phyloP scores from a whole-genome alignment of 2,113 vertebrate genomes.

The Baryphthengus martii region DNA sequence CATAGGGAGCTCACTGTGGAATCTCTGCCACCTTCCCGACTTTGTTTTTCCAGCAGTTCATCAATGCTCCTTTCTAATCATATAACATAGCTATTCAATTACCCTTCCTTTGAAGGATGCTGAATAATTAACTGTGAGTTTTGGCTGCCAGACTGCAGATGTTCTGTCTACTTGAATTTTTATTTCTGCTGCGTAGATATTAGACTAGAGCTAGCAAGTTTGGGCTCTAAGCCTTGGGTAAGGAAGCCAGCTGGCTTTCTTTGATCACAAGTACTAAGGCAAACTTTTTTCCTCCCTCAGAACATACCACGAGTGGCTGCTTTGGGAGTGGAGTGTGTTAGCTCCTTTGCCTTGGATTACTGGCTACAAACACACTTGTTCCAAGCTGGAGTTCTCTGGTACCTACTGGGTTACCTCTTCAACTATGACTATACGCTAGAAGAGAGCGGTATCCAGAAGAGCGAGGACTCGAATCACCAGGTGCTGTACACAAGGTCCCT shows the following conservation, averaged over 20 bases:
- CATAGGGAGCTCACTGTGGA: neutral
- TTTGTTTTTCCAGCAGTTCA: neutral
- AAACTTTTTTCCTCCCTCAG: constrained; percentile 53
- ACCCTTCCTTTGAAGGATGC: neutral
- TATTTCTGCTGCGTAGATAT: neutral
- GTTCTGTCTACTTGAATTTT: neutral
- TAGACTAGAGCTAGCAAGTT: neutral
- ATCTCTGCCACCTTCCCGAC: neutral
- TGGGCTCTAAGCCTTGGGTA: neutral
- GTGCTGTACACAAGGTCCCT: constrained; percentile 43
- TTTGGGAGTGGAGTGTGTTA: constrained; percentile 90
- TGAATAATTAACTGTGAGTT: neutral
- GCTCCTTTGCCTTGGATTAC: constrained; percentile 95
- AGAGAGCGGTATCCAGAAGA: constrained; percentile 95
- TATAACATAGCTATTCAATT: neutral
- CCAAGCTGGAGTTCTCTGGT: constrained; percentile 94
- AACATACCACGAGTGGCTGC: constrained; percentile 86
- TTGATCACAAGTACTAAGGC: neutral
- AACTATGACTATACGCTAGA: constrained; percentile 96
- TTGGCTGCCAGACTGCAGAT: neutral
- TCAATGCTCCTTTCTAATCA: neutral
- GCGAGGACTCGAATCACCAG: constrained; percentile 95
- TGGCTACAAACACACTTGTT: constrained; percentile 96
- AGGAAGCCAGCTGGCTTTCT: neutral
- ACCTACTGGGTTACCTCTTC: constrained; percentile 91